Percentiles rank a stretch among this genome's conserved stretches.
Evolutionary conservation across 2,888 invertebrate species (phyloP).

Genomic region (Bursaphelenchus okinawaensis): DNA sequence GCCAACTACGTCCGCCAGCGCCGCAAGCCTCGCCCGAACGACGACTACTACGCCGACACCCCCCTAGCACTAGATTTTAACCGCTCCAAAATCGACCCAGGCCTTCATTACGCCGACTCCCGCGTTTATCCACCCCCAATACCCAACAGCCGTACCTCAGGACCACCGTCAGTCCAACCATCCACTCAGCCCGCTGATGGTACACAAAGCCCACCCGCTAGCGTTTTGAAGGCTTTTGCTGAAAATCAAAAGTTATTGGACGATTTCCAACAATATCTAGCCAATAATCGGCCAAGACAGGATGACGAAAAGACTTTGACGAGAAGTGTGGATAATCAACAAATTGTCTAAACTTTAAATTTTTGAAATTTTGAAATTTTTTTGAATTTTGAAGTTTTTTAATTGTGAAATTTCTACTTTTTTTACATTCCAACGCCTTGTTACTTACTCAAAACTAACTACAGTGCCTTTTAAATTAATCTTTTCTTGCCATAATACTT

Average conservation of each 20-base stretch:
- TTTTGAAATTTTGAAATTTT: too few relatives aligned
- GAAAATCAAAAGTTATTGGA: background rate
- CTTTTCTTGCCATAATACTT: background rate
- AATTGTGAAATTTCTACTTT: background rate
- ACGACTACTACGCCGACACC: slow-evolving; percentile 2
- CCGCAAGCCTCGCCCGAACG: background rate
- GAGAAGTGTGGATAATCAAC: background rate
- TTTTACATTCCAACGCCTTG: background rate
- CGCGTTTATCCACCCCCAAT: background rate
- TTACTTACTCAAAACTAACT: background rate
- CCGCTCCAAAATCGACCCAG: background rate
- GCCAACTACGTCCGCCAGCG: slow-evolving; percentile 12
- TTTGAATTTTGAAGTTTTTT: background rate
- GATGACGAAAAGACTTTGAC: background rate
- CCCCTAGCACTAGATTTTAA: background rate
- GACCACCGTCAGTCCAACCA: background rate
- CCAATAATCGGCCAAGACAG: background rate
- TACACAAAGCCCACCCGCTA: background rate
- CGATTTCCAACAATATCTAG: background rate
- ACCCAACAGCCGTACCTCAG: background rate
- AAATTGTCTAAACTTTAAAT: background rate
- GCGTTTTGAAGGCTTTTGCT: background rate
- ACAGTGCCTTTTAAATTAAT: background rate
- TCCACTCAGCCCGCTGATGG: background rate
- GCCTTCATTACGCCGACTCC: background rate